Evolutionary conservation across 2,888 invertebrate genomes (phyloP).

Genomic region (Morpho deidamia): DNA sequence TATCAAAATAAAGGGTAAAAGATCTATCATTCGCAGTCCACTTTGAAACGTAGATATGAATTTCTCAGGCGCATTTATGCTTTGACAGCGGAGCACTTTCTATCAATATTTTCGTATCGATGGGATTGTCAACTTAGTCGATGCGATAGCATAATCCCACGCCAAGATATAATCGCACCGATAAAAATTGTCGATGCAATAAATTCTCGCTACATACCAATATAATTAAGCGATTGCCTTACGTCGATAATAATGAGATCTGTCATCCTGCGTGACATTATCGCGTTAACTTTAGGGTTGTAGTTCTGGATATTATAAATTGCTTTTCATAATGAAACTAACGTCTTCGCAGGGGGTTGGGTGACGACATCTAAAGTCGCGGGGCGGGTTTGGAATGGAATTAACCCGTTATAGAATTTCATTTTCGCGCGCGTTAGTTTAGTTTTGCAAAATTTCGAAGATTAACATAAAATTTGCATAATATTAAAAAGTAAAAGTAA

Average conservation of each 20-base stretch:
- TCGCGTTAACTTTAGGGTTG: conserved; percentile 14
- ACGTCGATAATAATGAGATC: conserved; percentile 28
- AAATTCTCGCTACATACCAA: conserved; percentile 27
- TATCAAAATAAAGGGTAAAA: conserved; percentile 2
- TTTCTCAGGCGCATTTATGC: neutral
- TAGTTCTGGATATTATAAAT: neutral
- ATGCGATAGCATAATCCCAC: conserved; percentile 19
- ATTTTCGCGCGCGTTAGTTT: too few species aligned
- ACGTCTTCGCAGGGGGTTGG: too few species aligned
- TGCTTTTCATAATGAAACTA: neutral
- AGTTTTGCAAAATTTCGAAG: too few species aligned
- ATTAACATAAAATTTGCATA: too few species aligned
- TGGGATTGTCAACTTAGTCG: conserved; percentile 17
- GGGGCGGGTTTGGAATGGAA: too few species aligned
- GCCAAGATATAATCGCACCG: conserved; percentile 15
- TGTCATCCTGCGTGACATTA: conserved; percentile 23
- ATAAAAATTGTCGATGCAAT: conserved; percentile 27
- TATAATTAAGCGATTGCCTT: conserved; percentile 28
- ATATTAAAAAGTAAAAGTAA: too few species aligned
- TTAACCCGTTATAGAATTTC: too few species aligned
- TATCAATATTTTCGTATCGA: conserved; percentile 3
- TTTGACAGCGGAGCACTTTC: neutral
- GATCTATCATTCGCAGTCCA: neutral
- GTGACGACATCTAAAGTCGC: too few species aligned
- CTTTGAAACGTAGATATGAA: neutral